Base-by-base conservation (phyloP, 2,888 invertebrate genomes). In the Oegoconia quadripuncta region DNA sequence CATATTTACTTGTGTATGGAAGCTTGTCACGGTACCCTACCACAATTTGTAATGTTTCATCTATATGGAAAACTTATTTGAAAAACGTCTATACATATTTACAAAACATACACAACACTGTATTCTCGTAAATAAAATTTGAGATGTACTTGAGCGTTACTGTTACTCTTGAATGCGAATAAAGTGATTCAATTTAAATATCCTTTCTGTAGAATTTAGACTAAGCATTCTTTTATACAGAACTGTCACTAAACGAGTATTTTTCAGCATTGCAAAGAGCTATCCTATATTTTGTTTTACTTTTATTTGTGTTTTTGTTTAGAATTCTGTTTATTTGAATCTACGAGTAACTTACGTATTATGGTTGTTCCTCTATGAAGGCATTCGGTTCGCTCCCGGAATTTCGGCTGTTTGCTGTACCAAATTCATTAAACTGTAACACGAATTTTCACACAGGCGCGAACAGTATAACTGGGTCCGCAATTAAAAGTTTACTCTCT, bases 401-500 rank as follows among this genome's bases (percentile, higher is more conserved):
- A 67, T 61, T 54, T 48, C 55, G 46, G 52, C 57, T 50, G 47
- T 72, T 61, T 59, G 55, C 65, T 57, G 67, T 59, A 57, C 65
- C 64, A 64, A 76, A 75, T 83, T 82, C 73, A 81, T 81, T 82
- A 73, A 80, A 77, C 66, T 74, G 68, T 68, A 73, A 79, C 75
- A 74, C 64, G 73, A 72, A 74, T 75, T 74, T 74, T 69, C 76
- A 57, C 64, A 64, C 70, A 64, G 64, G 62, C 66, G 65, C 68
- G 64, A 68, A 72, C 72, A 72, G 70, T 77, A 72, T 75, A 74
- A 73, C 74, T 58, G 72, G 64, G 56, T 58, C 75, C 76, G 78
- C 81, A 86, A 84, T 86, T 83, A 84, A 84, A 84, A 83, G 80
- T 84, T 83, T 65, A 60, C 62, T 66, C 59, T 57, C 71, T 64